Evolutionary conservation across 2,113 vertebrate genomes (phyloP), one percentile per base, ranked within the genome.

Genomic region (Lanius collurio): DNA sequence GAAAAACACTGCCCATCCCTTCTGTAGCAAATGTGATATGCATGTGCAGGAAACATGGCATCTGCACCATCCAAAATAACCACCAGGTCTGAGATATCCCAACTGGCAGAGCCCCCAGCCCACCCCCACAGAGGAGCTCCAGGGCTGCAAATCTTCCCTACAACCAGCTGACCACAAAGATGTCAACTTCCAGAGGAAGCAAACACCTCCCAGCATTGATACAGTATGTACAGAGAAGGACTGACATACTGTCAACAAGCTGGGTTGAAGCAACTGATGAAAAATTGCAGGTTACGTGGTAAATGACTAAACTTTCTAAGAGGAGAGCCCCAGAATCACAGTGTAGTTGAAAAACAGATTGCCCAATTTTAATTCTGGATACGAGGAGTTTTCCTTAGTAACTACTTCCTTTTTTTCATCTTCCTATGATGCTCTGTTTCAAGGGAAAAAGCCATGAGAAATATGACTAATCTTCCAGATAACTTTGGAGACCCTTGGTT

Each of bases 11-110:
- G 30, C 15, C 44, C 5, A 10, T 50, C 21, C 49, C 39, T 75
- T 82, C 31, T 49, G 39, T 1, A 77, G 73, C 57, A 74, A 64
- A 67, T 1, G 2, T 0, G 0, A 46, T 7, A 30, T 3, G 19
- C 59, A 56, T 2, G 35, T 21, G 31, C 20, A 52, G n/a, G 87
- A 57, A 78, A 85, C 23, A 9, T 1, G 33, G 75, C n/a, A 88
- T 7, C 37, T 41, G 21, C 33, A 50, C 33, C 8, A 3, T 24
- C 44, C 74, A 75, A 82, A 92, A 60, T 4, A 53, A 76, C 23
- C 47, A 46, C 8, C 19, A 42, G 18, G 41, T 56, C 47, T 79
- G 83, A 71, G 35, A 80, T 8, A 19, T 28, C 31, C 56, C n/a
- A 16, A 1, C 0, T 47, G 46, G 44, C 42, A 78, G 20, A 82